Conservation (phyloP, 1,140 invertebrate species). For the Rhysida immarginata region DNA sequence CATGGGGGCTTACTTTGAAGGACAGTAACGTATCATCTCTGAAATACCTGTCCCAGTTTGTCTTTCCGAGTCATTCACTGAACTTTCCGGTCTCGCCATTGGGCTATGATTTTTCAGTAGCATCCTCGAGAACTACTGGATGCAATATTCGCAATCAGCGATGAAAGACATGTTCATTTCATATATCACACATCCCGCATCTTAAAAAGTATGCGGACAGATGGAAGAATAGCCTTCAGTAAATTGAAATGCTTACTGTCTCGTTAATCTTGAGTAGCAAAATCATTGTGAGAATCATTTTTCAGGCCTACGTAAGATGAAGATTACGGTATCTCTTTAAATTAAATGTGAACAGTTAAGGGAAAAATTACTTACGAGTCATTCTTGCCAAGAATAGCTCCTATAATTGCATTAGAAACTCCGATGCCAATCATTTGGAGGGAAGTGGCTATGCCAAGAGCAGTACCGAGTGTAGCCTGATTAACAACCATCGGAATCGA, state of each 20-base stretch:
- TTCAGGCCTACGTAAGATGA: too few species aligned
- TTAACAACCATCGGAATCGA: slow-evolving; percentile 32
- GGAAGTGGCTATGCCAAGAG: slow-evolving; percentile 32
- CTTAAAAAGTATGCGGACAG: background rate
- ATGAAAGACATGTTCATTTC: too few species aligned
- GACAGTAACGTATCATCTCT: too few species aligned
- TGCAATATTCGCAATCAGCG: too few species aligned
- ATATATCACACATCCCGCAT: too few species aligned
- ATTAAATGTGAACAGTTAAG: background rate
- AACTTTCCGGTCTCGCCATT: too few species aligned
- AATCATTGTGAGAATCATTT: background rate
- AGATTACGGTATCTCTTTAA: too few species aligned
- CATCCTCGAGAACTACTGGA: too few species aligned
- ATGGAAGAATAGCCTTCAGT: background rate
- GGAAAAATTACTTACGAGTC: slow-evolving; percentile 10
- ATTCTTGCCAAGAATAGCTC: slow-evolving; percentile 25
- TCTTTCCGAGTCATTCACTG: too few species aligned
- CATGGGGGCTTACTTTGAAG: too few species aligned
- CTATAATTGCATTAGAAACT: slow-evolving; percentile 31
- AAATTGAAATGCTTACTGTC: background rate
- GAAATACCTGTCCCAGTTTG: too few species aligned
- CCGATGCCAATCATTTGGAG: slow-evolving; percentile 35
- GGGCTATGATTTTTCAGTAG: too few species aligned
- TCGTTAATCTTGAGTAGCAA: background rate
- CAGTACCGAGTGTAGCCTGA: slow-evolving; percentile 30